phyloP scores from a whole-genome alignment of 2,113 vertebrate genomes.

The Gallinago paraguaiae region DNA sequence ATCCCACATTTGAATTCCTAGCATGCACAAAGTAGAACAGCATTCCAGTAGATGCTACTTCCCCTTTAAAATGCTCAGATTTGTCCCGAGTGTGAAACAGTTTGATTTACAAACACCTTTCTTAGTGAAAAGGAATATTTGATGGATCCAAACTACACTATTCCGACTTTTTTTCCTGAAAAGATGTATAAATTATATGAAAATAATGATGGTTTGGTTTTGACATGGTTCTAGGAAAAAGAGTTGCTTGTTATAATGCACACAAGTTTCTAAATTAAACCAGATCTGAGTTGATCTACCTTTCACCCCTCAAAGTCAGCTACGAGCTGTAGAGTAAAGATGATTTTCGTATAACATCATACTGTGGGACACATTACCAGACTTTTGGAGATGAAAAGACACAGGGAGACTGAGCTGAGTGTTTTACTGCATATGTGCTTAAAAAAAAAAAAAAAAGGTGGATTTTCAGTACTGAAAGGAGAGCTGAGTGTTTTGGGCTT shows the following conservation, averaged over 20 bases:
- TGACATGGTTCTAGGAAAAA: neutral
- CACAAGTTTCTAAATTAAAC: neutral
- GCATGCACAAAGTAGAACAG: neutral
- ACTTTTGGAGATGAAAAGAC: slow-evolving; percentile 28
- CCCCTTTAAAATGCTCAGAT: neutral
- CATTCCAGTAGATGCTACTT: neutral
- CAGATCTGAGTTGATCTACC: neutral
- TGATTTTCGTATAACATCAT: neutral
- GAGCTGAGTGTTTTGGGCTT: neutral
- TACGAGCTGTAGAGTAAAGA: neutral
- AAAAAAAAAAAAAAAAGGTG: neutral
- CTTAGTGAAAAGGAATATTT: neutral
- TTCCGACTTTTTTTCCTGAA: neutral
- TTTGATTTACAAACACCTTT: neutral
- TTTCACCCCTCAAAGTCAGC: neutral
- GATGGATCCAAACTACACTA: neutral
- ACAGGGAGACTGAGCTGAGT: neutral
- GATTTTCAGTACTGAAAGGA: slow-evolving; percentile 25
- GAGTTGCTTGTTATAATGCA: neutral
- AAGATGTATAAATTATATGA: neutral
- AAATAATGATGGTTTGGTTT: neutral
- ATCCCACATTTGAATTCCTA: neutral
- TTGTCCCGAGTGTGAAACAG: neutral
- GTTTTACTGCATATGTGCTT: neutral
- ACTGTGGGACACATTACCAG: neutral